Conservation (phyloP, 2,113 vertebrate genomes). For the Odontophorus gujanensis region DNA sequence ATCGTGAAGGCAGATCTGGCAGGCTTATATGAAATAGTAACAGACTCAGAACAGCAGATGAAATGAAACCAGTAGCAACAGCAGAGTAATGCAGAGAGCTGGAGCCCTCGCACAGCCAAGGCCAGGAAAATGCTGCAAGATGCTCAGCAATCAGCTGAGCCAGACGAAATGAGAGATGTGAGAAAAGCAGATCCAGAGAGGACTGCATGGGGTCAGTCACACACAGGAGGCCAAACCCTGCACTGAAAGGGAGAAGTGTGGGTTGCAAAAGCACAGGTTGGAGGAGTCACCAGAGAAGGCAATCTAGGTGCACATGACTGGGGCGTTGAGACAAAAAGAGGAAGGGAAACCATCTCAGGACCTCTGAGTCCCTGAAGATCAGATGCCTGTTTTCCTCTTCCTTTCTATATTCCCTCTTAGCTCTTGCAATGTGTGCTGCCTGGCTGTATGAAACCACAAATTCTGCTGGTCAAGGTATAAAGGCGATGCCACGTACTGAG, state of each 20-base stretch:
- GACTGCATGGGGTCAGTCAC: background rate
- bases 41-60: background rate
- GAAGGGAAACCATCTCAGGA: background rate
- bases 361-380: background rate
- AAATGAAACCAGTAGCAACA: slow-evolving; percentile 30
- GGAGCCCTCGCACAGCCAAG: background rate
- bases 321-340: background rate
- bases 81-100: slow-evolving; percentile 1
- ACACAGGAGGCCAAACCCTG: background rate
- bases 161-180: background rate
- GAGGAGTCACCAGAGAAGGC: background rate
- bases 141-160: background rate
- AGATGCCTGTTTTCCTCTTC: background rate
- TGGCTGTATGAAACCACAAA: background rate
- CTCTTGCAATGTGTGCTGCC: background rate
- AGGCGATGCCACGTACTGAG: background rate
- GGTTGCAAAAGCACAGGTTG: background rate
- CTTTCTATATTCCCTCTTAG: background rate
- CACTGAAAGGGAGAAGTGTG: background rate
- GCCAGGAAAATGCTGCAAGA: background rate
- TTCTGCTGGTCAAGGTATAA: background rate
- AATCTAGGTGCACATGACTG: background rate
- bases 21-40: slow-evolving; percentile 38
- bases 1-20: slow-evolving; percentile 49
- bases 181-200: background rate